Evolutionary conservation across 2,797 vertebrate genomes (phyloP), one percentile per base, ranked within the genome.

Genomic region (Enteromius mattozi): DNA sequence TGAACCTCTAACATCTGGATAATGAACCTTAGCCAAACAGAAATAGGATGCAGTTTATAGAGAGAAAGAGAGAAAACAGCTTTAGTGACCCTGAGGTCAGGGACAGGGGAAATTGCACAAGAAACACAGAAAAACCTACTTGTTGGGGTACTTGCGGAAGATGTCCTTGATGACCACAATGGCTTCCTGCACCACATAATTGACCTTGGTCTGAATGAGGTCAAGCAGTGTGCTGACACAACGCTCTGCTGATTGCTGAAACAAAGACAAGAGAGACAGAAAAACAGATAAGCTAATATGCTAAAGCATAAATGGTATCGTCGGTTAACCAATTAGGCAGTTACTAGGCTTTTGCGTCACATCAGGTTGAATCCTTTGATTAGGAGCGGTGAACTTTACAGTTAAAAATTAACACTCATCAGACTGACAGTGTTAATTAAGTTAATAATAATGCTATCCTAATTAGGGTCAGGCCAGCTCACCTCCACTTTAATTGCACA

Each of bases 401-500:
- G 66, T 77, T 56, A 77, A 76, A 77, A 63, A 27, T 63, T 0
- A 35, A 54, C 10, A 21, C 47, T 70, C 21, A 56, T n/a, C 16
- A 56, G 45, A 77, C 24, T 56, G 61, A 17, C 63, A 56, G 40
- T 75, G 71, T 30, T 76, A 66, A 81, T 80, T 71, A 45, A 42
- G 68, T 45, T 40, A 40, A 69, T 37, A 6, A 40, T 47, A 8
- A 30, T 54, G 12, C n/a, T 30, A 59, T 27, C 14, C 19, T 30
- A 69, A 30, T 71, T 51, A 33, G 40, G 66, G 70, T 61, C 94
- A 75, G 30, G 42, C 17, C n/a, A 59, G 13, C 80, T 92, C 88
- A 99, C 98, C 97, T 99, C 98, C 82, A 99, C 98, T 94, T 99
- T 99, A 92, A 99, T 99, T 91, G 98, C 98, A 42, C 98, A 99